Evolutionary conservation across 2,888 invertebrate genomes (phyloP).

Genomic region (Brassicogethes aeneus): DNA sequence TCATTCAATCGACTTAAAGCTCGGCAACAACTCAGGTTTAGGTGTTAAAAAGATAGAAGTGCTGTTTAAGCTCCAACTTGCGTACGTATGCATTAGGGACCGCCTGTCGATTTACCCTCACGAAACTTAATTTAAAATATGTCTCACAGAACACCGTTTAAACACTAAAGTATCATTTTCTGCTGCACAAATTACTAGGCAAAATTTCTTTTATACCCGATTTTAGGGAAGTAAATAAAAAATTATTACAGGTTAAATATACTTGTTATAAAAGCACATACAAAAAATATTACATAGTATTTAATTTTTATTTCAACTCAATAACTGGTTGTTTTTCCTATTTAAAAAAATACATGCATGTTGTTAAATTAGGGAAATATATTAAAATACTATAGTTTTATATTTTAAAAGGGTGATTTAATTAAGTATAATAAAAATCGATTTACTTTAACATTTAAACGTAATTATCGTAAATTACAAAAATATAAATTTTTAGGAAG

Average conservation of each 20-base stretch:
- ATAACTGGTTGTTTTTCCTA: no score
- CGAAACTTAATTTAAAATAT: slow-evolving; percentile 20
- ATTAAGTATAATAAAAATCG: no score
- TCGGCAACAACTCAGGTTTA: slow-evolving; percentile 30
- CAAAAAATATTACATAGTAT: no score
- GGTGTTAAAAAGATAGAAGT: slow-evolving; percentile 31
- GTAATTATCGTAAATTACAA: no score
- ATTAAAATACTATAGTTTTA: no score
- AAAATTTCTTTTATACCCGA: neutral
- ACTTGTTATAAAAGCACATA: no score
- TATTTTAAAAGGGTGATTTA: no score
- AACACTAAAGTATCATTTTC: neutral
- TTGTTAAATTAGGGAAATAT: no score
- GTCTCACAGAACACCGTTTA: slow-evolving; percentile 8
- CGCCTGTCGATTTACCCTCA: slow-evolving; percentile 10
- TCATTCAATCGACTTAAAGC: slow-evolving; percentile 35
- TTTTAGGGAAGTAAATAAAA: neutral
- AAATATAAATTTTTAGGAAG: no score
- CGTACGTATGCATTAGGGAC: slow-evolving; percentile 19
- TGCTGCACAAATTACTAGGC: neutral
- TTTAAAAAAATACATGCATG: no score
- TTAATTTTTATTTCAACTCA: no score
- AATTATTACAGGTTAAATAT: neutral
- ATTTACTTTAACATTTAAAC: no score
- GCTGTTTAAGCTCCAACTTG: slow-evolving; percentile 25